Evolutionary conservation across 2,113 vertebrate genomes (phyloP), one percentile per base, ranked within the genome.

Genomic region (Manacus vitellinus): DNA sequence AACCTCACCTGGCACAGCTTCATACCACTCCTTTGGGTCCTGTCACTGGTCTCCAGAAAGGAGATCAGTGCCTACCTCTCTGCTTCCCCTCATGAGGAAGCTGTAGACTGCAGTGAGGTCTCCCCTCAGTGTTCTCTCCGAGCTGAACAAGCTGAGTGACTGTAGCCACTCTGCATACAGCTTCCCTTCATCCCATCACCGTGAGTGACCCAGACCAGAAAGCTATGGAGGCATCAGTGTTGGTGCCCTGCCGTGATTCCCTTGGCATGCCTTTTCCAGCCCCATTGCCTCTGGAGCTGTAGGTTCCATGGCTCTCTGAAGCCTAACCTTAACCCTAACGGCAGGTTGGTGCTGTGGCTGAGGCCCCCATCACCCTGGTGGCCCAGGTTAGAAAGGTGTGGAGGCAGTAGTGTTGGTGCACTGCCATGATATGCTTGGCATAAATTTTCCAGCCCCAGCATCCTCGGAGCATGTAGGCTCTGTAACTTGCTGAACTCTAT

Each of bases 21-120:
- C 30, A 41, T 62, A 9, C 16, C 24, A 14, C 46, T 61, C 7
- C 11, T 12, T 75, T 0, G 0, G 7, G 28, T 61, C 46, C 47
- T 68, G 24, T 47, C n/a, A 47, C 3, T 54, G 78, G 14, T 47
- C 41, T 15, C 9, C 24, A 61, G 54, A 41, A 41, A 14, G 33
- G 23, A 59, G 24, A 68, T 75, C 24, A 68, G 10, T 41, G 70
- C 9, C 47, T 41, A 20, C 16, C 33, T 13, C 15, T 61, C 24
- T 21, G 67, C n/a, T 46, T 1, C 47, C n/a, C 14, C 6, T 74
- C 10, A 39, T 6, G 3, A 61, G 10, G 10, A 61, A 68, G 8
- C 14, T 54, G 5, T 17, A 39, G 44, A 22, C 70, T 41, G 28
- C 39, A 41, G 0, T 19, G 39, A 46, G 39, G 10, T 54, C 14